phyloP scores from a whole-genome alignment of 2,113 vertebrate species.

The Sula dactylatra region DNA sequence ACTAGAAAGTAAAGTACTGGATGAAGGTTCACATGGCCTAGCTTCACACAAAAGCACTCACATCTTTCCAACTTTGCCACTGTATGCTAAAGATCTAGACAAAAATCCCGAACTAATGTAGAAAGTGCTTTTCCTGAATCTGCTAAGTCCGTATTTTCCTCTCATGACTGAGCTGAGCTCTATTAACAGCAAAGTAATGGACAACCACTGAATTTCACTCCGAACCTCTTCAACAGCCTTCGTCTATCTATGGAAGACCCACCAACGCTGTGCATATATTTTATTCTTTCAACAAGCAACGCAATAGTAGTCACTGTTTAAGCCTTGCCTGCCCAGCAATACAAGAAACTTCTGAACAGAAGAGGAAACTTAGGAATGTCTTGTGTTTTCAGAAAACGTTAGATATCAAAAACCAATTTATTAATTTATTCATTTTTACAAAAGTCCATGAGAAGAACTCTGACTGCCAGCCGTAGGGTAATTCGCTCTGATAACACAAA shows the following conservation, averaged over 20 bases:
- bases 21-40: not conserved
- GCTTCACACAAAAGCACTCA: not conserved
- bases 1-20: not conserved
- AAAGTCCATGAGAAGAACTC: conserved; percentile 67
- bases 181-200: not conserved
- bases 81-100: not conserved
- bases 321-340: not conserved
- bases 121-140: not conserved
- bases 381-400: conserved; percentile 7
- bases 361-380: not conserved
- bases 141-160: not conserved
- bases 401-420: not conserved
- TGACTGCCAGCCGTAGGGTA: conserved; percentile 66
- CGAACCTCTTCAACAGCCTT: not conserved
- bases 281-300: not conserved
- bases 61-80: not conserved
- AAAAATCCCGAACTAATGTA: not conserved
- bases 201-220: not conserved
- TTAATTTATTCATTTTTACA: conserved; percentile 24
- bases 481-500: conserved; percentile 74
- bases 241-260: not conserved
- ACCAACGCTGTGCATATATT: not conserved
- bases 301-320: not conserved
- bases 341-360: not conserved
- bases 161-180: not conserved